These are phyloP conservation scores for Paratilapia polleni DNA, from an alignment of 2,113 vertebrate genomes.

Conservation along the genomic window DNA sequence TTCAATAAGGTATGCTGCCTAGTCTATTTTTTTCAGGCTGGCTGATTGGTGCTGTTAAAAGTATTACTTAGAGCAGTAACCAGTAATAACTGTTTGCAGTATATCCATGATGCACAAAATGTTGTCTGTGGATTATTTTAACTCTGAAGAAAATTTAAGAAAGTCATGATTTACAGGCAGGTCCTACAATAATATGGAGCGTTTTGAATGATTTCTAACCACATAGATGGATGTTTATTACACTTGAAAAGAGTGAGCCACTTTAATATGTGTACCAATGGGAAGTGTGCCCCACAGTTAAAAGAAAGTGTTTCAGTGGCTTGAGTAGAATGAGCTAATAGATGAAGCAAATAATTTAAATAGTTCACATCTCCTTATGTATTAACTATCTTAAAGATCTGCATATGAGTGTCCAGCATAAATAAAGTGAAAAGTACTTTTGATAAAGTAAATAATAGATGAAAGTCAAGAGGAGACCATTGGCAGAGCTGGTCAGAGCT, in stretches of 20 bases:
- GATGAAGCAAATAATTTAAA: neutral
- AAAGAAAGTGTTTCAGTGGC: neutral
- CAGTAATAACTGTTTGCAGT: neutral
- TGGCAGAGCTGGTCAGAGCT: slow-evolving; percentile 5
- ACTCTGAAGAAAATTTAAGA: neutral
- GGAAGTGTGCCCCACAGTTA: neutral
- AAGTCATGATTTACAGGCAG: neutral
- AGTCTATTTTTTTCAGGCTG: neutral
- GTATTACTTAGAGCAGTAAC: neutral
- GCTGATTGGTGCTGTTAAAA: neutral
- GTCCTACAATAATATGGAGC: neutral
- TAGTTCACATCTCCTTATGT: accelerated
- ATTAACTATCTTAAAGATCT: neutral
- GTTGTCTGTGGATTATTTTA: neutral
- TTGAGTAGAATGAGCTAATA: neutral
- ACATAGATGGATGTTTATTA: neutral
- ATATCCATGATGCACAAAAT: neutral
- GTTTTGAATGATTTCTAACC: neutral
- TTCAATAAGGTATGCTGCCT: neutral
- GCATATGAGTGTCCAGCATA: neutral
- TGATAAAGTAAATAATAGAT: neutral
- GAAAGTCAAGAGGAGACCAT: neutral
- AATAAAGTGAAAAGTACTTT: neutral
- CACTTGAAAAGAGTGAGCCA: neutral
- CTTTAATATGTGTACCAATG: accelerated